Conservation (phyloP, 2,797 vertebrate species). For the Mormyrops boulengeri region DNA sequence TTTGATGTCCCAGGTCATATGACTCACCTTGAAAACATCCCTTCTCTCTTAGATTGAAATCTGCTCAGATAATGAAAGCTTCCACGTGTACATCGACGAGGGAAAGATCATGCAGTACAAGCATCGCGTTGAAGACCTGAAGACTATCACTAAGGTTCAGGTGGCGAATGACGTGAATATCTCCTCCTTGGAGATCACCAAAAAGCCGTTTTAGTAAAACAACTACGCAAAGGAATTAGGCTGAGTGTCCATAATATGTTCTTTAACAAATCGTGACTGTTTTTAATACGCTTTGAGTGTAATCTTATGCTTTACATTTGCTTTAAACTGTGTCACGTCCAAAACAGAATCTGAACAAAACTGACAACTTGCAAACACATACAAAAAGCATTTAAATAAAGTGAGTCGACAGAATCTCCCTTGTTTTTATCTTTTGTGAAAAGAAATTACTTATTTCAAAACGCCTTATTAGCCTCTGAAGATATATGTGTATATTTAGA, state of each 20-base stretch:
- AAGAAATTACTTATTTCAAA: background rate
- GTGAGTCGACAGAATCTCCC: background rate
- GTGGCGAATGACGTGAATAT: constrained; percentile 61
- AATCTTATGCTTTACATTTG: background rate
- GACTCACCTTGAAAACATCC: background rate
- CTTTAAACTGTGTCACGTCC: background rate
- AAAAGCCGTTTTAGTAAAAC: constrained; percentile 41
- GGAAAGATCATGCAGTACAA: constrained; percentile 61
- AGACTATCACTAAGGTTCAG: constrained; percentile 60
- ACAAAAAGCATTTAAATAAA: constrained; percentile 1
- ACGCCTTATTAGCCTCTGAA: background rate
- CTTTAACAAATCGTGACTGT: background rate
- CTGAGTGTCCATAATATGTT: background rate
- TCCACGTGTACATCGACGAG: constrained; percentile 62
- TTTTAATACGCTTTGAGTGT: background rate
- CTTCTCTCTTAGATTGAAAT: constrained; percentile 60
- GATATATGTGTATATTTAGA: background rate
- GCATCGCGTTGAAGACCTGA: constrained; percentile 58
- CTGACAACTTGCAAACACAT: background rate
- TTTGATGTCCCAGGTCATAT: background rate
- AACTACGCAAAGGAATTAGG: background rate
- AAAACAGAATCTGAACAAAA: background rate
- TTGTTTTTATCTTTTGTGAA: background rate
- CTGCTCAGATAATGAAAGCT: constrained; percentile 61
- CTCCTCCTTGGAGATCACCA: constrained; percentile 64